A percentile compares a stretch with the other conserved stretches of the same genome.
phyloP scores from a whole-genome alignment of 64 coral and sea anemone species.

The Porites lutea region DNA sequence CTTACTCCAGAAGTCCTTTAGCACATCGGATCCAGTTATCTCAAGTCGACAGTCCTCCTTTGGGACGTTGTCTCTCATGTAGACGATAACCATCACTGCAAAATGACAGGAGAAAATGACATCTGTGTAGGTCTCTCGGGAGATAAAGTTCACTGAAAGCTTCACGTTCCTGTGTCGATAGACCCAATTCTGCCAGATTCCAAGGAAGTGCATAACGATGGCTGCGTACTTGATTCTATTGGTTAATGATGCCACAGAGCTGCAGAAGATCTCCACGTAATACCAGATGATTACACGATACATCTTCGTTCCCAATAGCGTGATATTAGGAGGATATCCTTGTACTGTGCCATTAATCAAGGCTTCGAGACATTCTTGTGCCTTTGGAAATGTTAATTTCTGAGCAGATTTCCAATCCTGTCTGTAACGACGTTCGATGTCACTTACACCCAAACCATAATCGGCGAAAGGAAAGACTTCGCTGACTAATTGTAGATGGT shows the following conservation, averaged over 20 bases:
- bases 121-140: slow-evolving; percentile 59
- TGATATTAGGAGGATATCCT: neutral
- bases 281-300: slow-evolving; percentile 53
- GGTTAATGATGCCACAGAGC: slow-evolving; percentile 12
- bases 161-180: neutral
- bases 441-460: slow-evolving; percentile 36
- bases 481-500: slow-evolving; percentile 44
- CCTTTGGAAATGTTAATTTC: slow-evolving; percentile 60
- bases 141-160: slow-evolving; percentile 47
- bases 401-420: slow-evolving; percentile 69
- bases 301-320: slow-evolving; percentile 38
- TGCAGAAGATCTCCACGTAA: slow-evolving; percentile 67
- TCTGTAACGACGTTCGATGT: slow-evolving; percentile 30
- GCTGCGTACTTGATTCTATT: slow-evolving; percentile 51
- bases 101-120: slow-evolving; percentile 54
- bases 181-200: slow-evolving; percentile 62
- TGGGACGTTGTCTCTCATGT: slow-evolving; percentile 59
- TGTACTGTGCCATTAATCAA: slow-evolving; percentile 43
- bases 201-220: slow-evolving; percentile 28
- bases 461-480: slow-evolving; percentile 9
- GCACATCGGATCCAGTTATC: slow-evolving; percentile 36
- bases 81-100: slow-evolving; percentile 58
- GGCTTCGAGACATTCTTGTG: neutral
- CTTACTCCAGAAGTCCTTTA: slow-evolving; percentile 72
- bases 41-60: slow-evolving; percentile 44